phyloP scores from a whole-genome alignment of 2,888 invertebrate species.

The Cephus nigrinus region DNA sequence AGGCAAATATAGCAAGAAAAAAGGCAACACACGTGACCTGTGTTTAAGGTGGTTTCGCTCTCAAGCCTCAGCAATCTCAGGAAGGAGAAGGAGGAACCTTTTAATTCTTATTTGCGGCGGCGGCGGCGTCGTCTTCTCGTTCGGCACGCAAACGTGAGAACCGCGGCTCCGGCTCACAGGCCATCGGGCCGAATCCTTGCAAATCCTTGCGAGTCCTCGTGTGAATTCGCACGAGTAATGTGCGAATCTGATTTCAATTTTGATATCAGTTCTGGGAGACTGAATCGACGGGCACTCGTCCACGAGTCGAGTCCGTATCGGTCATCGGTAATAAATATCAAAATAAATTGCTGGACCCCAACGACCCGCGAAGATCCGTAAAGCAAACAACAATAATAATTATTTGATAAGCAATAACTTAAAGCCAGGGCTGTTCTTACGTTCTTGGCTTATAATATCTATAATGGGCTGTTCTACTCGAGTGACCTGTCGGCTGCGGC shows the following conservation, averaged over 20 bases:
- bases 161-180: conserved; percentile 23
- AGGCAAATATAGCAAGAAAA: conserved; percentile 3
- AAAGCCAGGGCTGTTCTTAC: conserved; percentile 37
- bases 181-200: conserved; percentile 21
- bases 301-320: conserved; percentile 43
- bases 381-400: conserved; percentile 67
- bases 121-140: conserved; percentile 27
- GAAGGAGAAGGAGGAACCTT: conserved; percentile 25
- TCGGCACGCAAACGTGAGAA: conserved; percentile 58
- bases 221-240: not conserved
- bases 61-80: conserved; percentile 18
- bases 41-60: conserved; percentile 57
- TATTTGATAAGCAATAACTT: conserved; percentile 64
- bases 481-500: conserved; percentile 62
- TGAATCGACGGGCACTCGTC: not conserved
- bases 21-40: conserved; percentile 50
- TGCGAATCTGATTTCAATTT: conserved; percentile 26
- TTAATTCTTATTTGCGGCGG: conserved; percentile 42
- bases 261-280: not conserved
- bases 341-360: conserved; percentile 60
- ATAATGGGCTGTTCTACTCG: conserved; percentile 65
- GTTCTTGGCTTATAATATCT: conserved; percentile 58
- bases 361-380: conserved; percentile 48
- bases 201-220: not conserved
- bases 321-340: conserved; percentile 65